A percentile compares a stretch with the other conserved stretches of the same genome.
phyloP scores from a whole-genome alignment of 2,113 vertebrate species.

The Furnarius figulus region DNA sequence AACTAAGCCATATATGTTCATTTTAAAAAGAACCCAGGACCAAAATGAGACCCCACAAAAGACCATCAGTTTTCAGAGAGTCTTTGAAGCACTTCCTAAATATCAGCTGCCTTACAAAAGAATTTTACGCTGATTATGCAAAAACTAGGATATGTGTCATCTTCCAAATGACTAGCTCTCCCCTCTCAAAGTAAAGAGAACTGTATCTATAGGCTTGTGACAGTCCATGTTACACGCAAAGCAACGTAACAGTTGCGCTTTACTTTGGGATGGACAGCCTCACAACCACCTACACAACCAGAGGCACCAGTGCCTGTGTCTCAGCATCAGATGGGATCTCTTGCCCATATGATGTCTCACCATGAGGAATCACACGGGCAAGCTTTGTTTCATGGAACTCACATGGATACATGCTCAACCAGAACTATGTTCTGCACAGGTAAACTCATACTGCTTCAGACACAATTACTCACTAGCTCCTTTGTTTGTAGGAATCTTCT shows the following conservation, averaged over 20 bases:
- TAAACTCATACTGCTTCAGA: not conserved
- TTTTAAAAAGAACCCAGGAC: not conserved
- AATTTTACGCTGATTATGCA: not conserved
- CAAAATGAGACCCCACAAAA: not conserved
- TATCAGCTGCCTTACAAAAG: not conserved
- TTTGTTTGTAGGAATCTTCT: not conserved
- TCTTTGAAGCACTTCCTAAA: not conserved
- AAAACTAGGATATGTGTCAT: not conserved
- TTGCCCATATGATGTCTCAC: not conserved
- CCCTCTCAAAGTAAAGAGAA: not conserved
- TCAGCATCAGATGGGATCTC: not conserved
- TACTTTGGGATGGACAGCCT: not conserved
- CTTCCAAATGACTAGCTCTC: not conserved
- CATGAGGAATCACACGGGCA: not conserved
- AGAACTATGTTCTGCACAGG: not conserved
- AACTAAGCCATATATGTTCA: not conserved
- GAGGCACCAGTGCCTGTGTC: rapidly evolving
- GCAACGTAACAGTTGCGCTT: not conserved
- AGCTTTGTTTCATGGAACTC: not conserved
- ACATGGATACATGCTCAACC: rapidly evolving
- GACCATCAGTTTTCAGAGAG: not conserved
- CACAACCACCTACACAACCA: rapidly evolving
- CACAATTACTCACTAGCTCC: not conserved
- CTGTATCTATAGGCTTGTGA: not conserved
- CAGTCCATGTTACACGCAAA: not conserved